Evolutionary conservation across 1,140 invertebrate species (phyloP).

Genomic region (Achatina immaculata): DNA sequence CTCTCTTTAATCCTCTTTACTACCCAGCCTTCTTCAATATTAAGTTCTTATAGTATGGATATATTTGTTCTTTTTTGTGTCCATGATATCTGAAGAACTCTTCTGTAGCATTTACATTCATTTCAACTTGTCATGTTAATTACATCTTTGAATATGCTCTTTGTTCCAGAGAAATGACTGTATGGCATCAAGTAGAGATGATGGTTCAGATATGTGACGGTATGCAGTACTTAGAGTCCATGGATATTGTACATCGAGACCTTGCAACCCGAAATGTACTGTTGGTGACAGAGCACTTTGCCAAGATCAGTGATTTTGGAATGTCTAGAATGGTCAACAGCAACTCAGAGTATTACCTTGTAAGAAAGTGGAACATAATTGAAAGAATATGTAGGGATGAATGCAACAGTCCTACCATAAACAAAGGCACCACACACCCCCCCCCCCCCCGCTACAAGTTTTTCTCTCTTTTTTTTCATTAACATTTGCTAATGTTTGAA

Average conservation of each 20-base stretch:
- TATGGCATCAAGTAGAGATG: conserved; percentile 49
- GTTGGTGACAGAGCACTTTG: conserved; percentile 80
- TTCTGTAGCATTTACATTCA: too few species aligned
- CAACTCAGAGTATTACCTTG: conserved; percentile 70
- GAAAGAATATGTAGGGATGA: too few species aligned
- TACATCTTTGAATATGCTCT: too few species aligned
- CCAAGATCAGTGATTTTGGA: conserved; percentile 87
- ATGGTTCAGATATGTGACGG: conserved; percentile 75
- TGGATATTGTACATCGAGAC: conserved; percentile 85
- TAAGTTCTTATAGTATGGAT: too few species aligned
- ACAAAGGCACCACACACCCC: too few species aligned
- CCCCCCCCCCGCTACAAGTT: too few species aligned
- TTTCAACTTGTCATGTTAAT: too few species aligned
- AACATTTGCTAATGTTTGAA: not conserved
- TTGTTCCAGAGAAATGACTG: conserved; percentile 28
- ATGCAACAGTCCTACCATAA: too few species aligned
- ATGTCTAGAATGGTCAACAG: conserved; percentile 69
- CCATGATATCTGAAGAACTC: too few species aligned
- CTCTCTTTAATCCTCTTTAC: too few species aligned
- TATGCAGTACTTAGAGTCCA: conserved; percentile 90
- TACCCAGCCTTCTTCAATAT: too few species aligned
- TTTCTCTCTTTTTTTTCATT: not conserved
- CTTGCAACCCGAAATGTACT: conserved; percentile 93
- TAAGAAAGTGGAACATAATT: conserved; percentile 44
- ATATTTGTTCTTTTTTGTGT: too few species aligned